These are phyloP conservation scores for Nomada flava DNA, from an alignment of 2,888 invertebrate species.

Conservation along the genomic window DNA sequence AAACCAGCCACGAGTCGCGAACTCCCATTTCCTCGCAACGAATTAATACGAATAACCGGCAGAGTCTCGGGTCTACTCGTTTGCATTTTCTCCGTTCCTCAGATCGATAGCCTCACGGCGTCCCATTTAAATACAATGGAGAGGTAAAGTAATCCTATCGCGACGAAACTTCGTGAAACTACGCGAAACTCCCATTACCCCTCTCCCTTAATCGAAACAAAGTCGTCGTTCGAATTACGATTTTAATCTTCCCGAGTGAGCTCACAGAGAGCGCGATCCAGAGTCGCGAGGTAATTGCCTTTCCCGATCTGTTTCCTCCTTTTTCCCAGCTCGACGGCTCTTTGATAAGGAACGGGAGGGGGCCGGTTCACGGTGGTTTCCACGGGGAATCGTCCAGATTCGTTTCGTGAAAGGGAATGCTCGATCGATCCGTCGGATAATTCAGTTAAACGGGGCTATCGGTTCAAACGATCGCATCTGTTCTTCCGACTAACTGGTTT, in stretches of 20 bases:
- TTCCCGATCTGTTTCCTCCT: slow-evolving; percentile 24
- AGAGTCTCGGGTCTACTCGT: not conserved
- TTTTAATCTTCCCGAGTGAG: slow-evolving; percentile 40
- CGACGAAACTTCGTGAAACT: slow-evolving; percentile 25
- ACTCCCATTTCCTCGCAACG: not conserved
- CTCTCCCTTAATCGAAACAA: slow-evolving; percentile 51
- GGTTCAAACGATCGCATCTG: slow-evolving; percentile 74
- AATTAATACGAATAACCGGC: not conserved
- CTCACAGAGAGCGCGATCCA: slow-evolving; percentile 14
- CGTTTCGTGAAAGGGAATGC: slow-evolving; percentile 40
- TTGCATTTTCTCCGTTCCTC: slow-evolving; percentile 5
- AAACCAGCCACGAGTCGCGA: not conserved
- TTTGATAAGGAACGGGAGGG: slow-evolving; percentile 29
- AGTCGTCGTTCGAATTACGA: slow-evolving; percentile 43
- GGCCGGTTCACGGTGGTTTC: not conserved
- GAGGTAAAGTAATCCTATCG: slow-evolving; percentile 35
- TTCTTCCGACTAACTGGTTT: slow-evolving; percentile 77
- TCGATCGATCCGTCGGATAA: slow-evolving; percentile 73
- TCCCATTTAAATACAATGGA: slow-evolving; percentile 44
- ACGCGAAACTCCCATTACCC: slow-evolving; percentile 24
- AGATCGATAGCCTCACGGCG: slow-evolving; percentile 11
- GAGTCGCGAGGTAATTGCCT: slow-evolving; percentile 43
- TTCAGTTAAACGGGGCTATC: slow-evolving; percentile 73
- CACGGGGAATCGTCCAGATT: slow-evolving; percentile 40
- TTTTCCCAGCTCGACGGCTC: slow-evolving; percentile 9